These are phyloP conservation scores for Pachymerium ferrugineum DNA, from an alignment of 2,888 invertebrate species.

Conservation along the genomic window DNA sequence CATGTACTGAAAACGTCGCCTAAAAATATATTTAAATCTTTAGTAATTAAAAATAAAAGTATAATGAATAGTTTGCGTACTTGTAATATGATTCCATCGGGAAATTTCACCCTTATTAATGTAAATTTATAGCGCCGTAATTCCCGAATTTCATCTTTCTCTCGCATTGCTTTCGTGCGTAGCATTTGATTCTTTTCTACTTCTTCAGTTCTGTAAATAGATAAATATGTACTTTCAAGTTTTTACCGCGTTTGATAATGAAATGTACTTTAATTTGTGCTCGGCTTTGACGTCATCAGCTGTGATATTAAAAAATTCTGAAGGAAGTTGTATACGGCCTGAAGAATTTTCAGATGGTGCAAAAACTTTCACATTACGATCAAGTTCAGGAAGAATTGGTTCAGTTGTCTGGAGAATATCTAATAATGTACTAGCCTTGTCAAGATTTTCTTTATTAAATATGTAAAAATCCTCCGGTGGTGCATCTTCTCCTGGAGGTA, in stretches of 20 bases:
- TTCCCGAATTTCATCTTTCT: constrained; percentile 75
- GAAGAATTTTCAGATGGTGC: constrained; percentile 52
- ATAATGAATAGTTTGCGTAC: constrained; percentile 48
- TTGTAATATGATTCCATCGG: constrained; percentile 76
- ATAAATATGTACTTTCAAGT: not conserved
- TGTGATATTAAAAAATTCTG: constrained; percentile 74
- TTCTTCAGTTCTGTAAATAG: constrained; percentile 59
- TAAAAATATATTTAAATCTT: constrained; percentile 50
- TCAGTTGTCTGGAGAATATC: constrained; percentile 75
- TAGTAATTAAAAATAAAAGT: not conserved
- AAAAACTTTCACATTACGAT: constrained; percentile 75
- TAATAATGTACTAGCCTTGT: constrained; percentile 49
- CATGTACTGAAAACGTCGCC: constrained; percentile 84
- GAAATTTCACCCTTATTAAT: constrained; percentile 78
- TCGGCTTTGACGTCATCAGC: constrained; percentile 79
- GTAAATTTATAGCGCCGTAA: constrained; percentile 78
- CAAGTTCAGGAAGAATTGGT: constrained; percentile 73
- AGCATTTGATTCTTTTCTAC: constrained; percentile 76
- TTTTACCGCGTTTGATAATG: not conserved
- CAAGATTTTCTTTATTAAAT: constrained; percentile 50
- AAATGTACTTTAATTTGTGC: constrained; percentile 47
- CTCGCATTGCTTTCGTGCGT: constrained; percentile 90
- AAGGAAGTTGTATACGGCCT: constrained; percentile 55
- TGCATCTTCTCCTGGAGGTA: constrained; percentile 55
- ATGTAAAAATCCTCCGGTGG: constrained; percentile 59